Conservation (phyloP, 2,113 vertebrate genomes). For the Choloepus hoffmanni region DNA sequence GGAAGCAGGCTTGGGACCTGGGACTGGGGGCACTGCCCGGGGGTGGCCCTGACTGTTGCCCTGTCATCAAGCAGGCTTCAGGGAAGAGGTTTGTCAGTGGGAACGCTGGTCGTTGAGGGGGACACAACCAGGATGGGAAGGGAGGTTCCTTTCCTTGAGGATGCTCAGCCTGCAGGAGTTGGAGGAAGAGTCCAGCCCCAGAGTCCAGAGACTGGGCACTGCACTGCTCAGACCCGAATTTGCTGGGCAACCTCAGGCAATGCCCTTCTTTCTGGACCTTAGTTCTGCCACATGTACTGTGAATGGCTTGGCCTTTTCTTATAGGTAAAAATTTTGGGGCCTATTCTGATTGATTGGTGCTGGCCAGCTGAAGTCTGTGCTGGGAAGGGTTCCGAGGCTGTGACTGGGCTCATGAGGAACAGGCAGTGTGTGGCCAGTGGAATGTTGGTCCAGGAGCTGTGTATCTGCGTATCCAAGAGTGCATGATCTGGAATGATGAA, state of each 20-base stretch:
- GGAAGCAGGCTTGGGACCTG: background rate
- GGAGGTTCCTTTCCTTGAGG: background rate
- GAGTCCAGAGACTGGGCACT: background rate
- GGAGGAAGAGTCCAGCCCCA: background rate
- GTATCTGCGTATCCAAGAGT: rapidly evolving
- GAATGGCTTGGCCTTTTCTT: background rate
- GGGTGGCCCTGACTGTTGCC: background rate
- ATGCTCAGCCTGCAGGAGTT: background rate
- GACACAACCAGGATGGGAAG: background rate
- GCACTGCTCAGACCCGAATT: background rate
- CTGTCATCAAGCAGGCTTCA: background rate
- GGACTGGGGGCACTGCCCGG: background rate
- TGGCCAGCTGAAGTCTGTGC: background rate
- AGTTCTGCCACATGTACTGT: background rate
- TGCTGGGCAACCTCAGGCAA: background rate
- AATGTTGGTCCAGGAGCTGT: background rate
- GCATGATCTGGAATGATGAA: background rate
- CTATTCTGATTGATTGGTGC: background rate
- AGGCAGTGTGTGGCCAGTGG: background rate
- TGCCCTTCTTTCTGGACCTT: background rate
- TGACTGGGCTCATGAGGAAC: background rate
- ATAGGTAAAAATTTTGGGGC: background rate
- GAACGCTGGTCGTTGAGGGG: background rate
- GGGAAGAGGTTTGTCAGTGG: background rate
- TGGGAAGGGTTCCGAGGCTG: background rate